phyloP scores from a whole-genome alignment of 2,888 invertebrate genomes.

The Schizotus pectinicornis region DNA sequence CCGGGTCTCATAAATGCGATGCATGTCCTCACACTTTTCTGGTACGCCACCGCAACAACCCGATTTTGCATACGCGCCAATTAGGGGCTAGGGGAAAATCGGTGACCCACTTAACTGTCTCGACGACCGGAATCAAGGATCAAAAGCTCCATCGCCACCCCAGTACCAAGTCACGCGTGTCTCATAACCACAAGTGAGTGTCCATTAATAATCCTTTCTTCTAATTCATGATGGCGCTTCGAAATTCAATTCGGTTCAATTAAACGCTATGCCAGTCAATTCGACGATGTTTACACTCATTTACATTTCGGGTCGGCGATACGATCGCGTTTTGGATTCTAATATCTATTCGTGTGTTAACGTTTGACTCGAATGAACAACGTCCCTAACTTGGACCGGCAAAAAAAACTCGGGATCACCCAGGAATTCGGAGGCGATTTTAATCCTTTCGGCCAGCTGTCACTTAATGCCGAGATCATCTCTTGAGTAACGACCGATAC shows the following conservation, averaged over 20 bases:
- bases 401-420: too few relatives aligned
- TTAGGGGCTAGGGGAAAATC: too few relatives aligned
- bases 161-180: background rate
- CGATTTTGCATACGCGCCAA: too few relatives aligned
- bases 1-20: too few relatives aligned
- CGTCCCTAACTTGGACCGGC: too few relatives aligned
- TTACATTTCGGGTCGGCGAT: slow-evolving; percentile 17
- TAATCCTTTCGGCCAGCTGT: too few relatives aligned
- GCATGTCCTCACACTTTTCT: too few relatives aligned
- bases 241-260: slow-evolving; percentile 19
- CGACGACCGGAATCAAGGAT: background rate
- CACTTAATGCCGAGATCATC: too few relatives aligned
- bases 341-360: slow-evolving; percentile 23
- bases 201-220: slow-evolving; percentile 13
- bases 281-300: slow-evolving; percentile 13
- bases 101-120: too few relatives aligned
- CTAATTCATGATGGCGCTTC: slow-evolving; percentile 16
- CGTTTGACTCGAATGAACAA: slow-evolving; percentile 19
- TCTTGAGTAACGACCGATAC: too few relatives aligned
- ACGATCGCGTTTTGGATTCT: slow-evolving; percentile 16
- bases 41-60: too few relatives aligned
- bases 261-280: slow-evolving; percentile 12
- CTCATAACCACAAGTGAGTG: slow-evolving; percentile 9
- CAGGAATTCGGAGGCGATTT: too few relatives aligned
- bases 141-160: slow-evolving; percentile 5